These are phyloP conservation scores for Aricia artaxerxes DNA, from an alignment of 2,888 invertebrate species.

Conservation along the genomic window DNA sequence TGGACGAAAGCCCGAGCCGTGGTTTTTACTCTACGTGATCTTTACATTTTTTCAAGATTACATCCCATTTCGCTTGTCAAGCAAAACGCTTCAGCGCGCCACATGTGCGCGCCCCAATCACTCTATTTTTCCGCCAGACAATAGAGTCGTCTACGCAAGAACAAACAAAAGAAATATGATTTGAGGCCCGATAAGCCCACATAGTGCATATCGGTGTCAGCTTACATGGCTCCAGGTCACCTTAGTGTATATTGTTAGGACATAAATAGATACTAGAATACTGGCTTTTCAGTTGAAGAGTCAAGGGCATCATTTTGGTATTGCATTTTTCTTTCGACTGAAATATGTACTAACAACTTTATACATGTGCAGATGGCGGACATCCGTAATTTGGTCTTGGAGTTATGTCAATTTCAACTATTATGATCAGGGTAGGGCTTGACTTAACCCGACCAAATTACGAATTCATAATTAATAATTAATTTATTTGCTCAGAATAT, in stretches of 20 bases:
- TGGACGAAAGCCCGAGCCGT: too few relatives aligned
- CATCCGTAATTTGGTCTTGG: too few relatives aligned
- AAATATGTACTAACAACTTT: background rate
- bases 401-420: too few relatives aligned
- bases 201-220: constrained; percentile 30
- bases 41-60: too few relatives aligned
- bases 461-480: too few relatives aligned
- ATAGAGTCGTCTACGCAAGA: constrained; percentile 54
- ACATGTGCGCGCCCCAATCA: background rate
- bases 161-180: constrained; percentile 73
- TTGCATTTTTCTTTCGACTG: background rate
- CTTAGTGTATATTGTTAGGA: constrained; percentile 13
- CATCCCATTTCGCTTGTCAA: background rate
- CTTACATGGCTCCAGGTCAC: constrained; percentile 42
- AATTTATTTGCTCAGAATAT: too few relatives aligned
- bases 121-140: constrained; percentile 44
- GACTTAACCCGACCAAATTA: too few relatives aligned
- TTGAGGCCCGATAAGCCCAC: constrained; percentile 51
- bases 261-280: background rate
- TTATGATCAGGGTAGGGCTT: too few relatives aligned
- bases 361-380: too few relatives aligned
- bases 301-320: background rate
- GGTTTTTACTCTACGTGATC: too few relatives aligned
- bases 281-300: background rate
- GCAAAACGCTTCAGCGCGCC: background rate